These are phyloP conservation scores for Brienomyrus brachyistius DNA, from an alignment of 2,113 vertebrate species.

Conservation along the genomic window DNA sequence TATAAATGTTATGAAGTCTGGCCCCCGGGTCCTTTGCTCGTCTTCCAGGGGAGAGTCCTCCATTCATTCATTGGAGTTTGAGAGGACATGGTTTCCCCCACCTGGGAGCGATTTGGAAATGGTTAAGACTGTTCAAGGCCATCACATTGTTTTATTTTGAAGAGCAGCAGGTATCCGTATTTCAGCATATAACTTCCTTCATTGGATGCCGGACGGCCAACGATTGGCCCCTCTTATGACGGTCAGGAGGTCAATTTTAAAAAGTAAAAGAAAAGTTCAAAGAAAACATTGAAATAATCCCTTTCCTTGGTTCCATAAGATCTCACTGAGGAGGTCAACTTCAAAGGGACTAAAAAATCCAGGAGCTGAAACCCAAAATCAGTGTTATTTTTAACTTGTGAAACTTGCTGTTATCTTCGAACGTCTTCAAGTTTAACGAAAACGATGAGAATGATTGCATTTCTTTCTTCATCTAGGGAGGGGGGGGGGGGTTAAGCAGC, in stretches of 20 bases:
- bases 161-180: constrained; percentile 73
- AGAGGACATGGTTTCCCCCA: constrained; percentile 40
- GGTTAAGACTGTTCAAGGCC: constrained; percentile 73
- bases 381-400: constrained; percentile 53
- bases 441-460: constrained; percentile 51
- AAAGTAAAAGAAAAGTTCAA: background rate
- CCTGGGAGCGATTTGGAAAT: constrained; percentile 62
- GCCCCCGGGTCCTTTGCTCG: constrained; percentile 49
- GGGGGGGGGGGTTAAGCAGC: constrained; percentile 44
- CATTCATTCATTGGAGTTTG: constrained; percentile 42
- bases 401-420: constrained; percentile 31
- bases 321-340: constrained; percentile 31
- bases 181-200: constrained; percentile 51
- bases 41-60: constrained; percentile 62
- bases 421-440: constrained; percentile 62
- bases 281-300: background rate
- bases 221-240: constrained; percentile 53
- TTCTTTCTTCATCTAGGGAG: constrained; percentile 35
- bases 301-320: constrained; percentile 29
- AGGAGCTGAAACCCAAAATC: constrained; percentile 22
- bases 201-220: constrained; percentile 53
- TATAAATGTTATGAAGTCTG: constrained; percentile 68
- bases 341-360: constrained; percentile 36
- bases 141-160: constrained; percentile 63
- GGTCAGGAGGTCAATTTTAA: constrained; percentile 46